These are phyloP conservation scores for Drosophila meridiana DNA, from an alignment of 2,888 invertebrate genomes.

Conservation along the genomic window DNA sequence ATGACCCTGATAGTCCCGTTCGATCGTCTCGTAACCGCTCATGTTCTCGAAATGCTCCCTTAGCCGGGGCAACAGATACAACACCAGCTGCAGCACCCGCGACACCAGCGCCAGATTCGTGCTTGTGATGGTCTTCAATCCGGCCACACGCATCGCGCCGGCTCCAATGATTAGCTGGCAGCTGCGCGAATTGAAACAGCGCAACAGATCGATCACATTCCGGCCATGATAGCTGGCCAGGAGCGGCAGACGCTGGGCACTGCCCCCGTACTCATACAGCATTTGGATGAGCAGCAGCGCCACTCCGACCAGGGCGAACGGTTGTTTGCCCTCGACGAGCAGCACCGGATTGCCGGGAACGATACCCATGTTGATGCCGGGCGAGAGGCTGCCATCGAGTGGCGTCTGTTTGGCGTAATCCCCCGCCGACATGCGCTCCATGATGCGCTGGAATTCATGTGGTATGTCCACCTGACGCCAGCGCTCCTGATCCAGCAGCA, in stretches of 20 bases:
- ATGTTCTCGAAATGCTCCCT: slow-evolving; percentile 88
- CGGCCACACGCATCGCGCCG: slow-evolving; percentile 97
- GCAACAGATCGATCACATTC: slow-evolving; percentile 94
- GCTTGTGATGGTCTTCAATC: slow-evolving; percentile 96
- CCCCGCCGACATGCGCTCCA: slow-evolving; percentile 88
- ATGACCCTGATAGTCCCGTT: slow-evolving; percentile 93
- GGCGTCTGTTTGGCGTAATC: slow-evolving; percentile 77
- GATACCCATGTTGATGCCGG: slow-evolving; percentile 5
- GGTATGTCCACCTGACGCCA: slow-evolving; percentile 98
- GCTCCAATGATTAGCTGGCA: slow-evolving; percentile 98
- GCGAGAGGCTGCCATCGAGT: neutral
- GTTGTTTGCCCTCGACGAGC: slow-evolving; percentile 88
- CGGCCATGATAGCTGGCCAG: slow-evolving; percentile 92
- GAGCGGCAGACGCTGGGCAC: slow-evolving; percentile 91
- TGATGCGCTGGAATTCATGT: slow-evolving; percentile 93
- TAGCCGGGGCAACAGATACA: slow-evolving; percentile 92
- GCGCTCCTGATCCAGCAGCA: slow-evolving; percentile 94
- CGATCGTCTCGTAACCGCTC: slow-evolving; percentile 89
- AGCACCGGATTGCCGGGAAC: slow-evolving; percentile 86
- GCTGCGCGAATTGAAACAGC: slow-evolving; percentile 94
- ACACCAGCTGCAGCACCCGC: slow-evolving; percentile 92
- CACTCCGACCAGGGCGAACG: slow-evolving; percentile 91
- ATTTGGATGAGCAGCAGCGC: slow-evolving; percentile 95
- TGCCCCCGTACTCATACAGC: slow-evolving; percentile 95
- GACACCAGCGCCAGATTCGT: slow-evolving; percentile 95